phyloP scores from a whole-genome alignment of 2,113 vertebrate genomes.

The Nipponia nippon region DNA sequence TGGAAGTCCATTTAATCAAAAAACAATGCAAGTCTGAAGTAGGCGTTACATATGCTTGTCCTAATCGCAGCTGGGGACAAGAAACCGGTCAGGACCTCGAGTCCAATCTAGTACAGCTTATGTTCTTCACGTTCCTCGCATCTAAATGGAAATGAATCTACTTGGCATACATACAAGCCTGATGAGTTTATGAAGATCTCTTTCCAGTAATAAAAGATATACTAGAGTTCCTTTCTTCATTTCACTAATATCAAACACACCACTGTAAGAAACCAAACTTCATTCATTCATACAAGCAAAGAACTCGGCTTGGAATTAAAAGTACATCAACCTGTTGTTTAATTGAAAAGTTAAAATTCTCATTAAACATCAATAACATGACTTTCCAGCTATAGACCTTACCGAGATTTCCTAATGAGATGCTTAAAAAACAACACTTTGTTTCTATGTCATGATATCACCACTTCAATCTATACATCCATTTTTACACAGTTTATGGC shows the following conservation, averaged over 20 bases:
- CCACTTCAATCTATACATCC: background rate
- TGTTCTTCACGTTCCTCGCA: background rate
- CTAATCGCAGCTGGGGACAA: background rate
- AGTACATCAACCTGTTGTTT: background rate
- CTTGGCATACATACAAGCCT: background rate
- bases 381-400: background rate
- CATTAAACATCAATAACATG: background rate
- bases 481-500: background rate
- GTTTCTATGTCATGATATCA: background rate
- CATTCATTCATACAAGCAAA: background rate
- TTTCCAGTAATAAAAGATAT: background rate
- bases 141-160: background rate
- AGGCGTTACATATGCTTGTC: background rate
- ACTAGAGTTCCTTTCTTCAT: background rate
- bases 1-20: background rate
- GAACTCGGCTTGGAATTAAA: background rate
- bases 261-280: background rate
- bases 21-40: background rate
- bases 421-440: background rate
- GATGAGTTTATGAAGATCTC: background rate
- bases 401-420: background rate
- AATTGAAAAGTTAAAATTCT: background rate
- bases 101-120: background rate
- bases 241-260: background rate
- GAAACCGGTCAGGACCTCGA: background rate